Percentiles rank a stretch among this genome's conserved stretches.
These are phyloP conservation scores for Torymus texanus DNA, from an alignment of 2,888 invertebrate species.

Conservation along the genomic window DNA sequence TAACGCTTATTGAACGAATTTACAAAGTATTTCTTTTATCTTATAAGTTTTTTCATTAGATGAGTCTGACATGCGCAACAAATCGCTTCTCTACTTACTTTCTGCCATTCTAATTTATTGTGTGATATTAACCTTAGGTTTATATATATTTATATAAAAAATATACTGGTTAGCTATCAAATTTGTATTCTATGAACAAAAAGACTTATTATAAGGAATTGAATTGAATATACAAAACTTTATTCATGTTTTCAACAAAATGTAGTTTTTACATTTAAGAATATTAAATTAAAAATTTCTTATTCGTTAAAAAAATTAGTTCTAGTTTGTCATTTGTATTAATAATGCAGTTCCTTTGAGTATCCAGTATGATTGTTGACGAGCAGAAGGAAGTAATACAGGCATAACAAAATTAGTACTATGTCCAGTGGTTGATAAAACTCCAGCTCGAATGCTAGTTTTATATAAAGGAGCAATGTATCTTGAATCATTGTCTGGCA, in stretches of 20 bases:
- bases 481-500: constrained; percentile 79
- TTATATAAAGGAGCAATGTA: constrained; percentile 91
- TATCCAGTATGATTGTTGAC: constrained; percentile 88
- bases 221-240: constrained; percentile 28
- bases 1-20: constrained; percentile 9
- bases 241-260: constrained; percentile 28
- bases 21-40: constrained; percentile 3
- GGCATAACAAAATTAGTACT: constrained; percentile 94
- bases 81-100: neutral
- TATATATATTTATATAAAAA: constrained; percentile 16
- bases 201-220: too few species aligned
- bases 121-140: constrained; percentile 44
- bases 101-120: constrained; percentile 38
- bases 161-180: neutral
- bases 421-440: constrained; percentile 92
- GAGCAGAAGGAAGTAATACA: constrained; percentile 82
- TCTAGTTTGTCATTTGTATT: constrained; percentile 86
- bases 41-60: neutral
- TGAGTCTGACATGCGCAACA: constrained; percentile 1
- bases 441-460: constrained; percentile 90
- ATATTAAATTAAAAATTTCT: neutral
- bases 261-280: too few species aligned
- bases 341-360: constrained; percentile 91
- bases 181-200: too few species aligned
- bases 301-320: constrained; percentile 5